Conservation (phyloP, 1,140 invertebrate species). For the Babylonia areolata region DNA sequence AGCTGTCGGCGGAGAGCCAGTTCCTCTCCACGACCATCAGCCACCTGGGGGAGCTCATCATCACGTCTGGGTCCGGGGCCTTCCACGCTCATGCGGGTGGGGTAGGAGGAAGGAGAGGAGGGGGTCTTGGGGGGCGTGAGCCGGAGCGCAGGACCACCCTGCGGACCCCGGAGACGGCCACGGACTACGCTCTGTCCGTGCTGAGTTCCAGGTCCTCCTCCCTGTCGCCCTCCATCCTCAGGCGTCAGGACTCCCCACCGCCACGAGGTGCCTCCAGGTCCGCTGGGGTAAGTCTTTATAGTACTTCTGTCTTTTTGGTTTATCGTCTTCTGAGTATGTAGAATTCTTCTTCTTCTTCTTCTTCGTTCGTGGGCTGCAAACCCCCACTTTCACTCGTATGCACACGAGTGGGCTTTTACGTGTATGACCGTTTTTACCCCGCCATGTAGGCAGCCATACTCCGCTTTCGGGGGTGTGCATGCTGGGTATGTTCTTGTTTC, state of each 20-base stretch:
- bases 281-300: not conserved
- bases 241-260: not conserved
- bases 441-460: too few species aligned
- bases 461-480: too few species aligned
- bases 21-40: conserved; percentile 61
- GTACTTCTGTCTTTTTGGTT: too few species aligned
- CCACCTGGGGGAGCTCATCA: conserved; percentile 65
- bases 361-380: too few species aligned
- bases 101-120: not conserved
- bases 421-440: too few species aligned
- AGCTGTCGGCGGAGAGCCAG: conserved; percentile 51
- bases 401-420: too few species aligned
- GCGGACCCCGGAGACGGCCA: conserved; percentile 15
- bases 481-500: too few species aligned
- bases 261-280: not conserved
- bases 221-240: conserved; percentile 33
- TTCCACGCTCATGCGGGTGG: not conserved
- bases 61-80: conserved; percentile 36
- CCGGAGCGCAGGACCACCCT: conserved; percentile 23
- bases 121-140: not conserved
- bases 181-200: conserved; percentile 39
- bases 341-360: too few species aligned
- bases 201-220: conserved; percentile 26
- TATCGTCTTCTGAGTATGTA: too few species aligned
- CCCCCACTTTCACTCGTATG: too few species aligned